Conservation (phyloP, 2,797 vertebrate species). For the Leuciscus waleckii region DNA sequence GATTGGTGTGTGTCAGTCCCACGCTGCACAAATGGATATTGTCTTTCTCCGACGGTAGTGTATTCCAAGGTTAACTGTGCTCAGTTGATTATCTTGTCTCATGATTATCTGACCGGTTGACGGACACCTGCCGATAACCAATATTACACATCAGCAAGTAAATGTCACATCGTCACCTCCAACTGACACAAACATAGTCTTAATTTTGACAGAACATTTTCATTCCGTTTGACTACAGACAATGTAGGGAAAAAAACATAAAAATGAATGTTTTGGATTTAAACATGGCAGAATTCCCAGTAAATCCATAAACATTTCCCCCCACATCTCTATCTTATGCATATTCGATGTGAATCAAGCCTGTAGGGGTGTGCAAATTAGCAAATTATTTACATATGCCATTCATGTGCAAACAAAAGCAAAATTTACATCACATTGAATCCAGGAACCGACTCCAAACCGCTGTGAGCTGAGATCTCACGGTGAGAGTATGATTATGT, state of each 20-base stretch:
- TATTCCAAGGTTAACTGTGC: constrained; percentile 40
- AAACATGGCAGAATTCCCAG: constrained; percentile 26
- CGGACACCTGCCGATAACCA: constrained; percentile 40
- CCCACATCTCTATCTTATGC: constrained; percentile 29
- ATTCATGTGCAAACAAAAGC: constrained; percentile 48
- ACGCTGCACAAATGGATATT: neutral
- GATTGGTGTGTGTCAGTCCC: neutral
- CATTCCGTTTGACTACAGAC: neutral
- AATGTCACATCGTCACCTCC: constrained; percentile 30
- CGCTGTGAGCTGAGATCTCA: constrained; percentile 25
- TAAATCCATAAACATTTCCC: constrained; percentile 47
- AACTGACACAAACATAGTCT: constrained; percentile 6
- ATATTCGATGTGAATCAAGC: constrained; percentile 38
- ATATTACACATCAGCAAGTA: constrained; percentile 34
- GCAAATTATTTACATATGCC: constrained; percentile 51
- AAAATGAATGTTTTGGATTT: neutral
- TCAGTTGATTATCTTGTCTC: constrained; percentile 37
- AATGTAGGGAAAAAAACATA: neutral
- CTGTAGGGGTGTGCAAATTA: constrained; percentile 46
- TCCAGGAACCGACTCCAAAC: constrained; percentile 29
- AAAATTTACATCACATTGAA: constrained; percentile 43
- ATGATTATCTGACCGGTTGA: constrained; percentile 38
- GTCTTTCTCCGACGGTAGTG: constrained; percentile 10
- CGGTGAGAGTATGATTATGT: neutral
- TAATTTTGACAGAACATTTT: constrained; percentile 33